A percentile compares a stretch with the other conserved stretches of the same genome.
phyloP scores from a whole-genome alignment of 1,140 invertebrate genomes.

The Dendrolimus punctatus region DNA sequence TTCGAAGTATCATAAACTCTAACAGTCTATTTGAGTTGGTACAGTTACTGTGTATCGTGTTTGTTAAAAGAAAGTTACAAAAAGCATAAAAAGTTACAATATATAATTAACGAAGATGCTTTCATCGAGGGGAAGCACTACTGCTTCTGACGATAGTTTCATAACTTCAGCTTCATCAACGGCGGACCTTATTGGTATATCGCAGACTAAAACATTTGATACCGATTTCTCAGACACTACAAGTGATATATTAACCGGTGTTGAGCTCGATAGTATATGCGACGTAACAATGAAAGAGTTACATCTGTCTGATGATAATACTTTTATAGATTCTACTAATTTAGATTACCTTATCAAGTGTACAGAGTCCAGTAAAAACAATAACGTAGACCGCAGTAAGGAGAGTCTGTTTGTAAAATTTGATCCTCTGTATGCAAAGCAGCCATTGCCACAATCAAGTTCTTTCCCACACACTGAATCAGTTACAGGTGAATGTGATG shows the following conservation, averaged over 20 bases:
- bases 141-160: conserved; percentile 41
- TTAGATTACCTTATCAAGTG: conserved; percentile 56
- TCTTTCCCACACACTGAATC: conserved; percentile 21
- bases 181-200: conserved; percentile 48
- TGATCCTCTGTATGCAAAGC: conserved; percentile 72
- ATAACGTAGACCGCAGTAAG: conserved; percentile 56
- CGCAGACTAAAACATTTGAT: conserved; percentile 33
- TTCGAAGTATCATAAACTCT: too few relatives aligned
- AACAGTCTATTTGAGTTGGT: too few relatives aligned
- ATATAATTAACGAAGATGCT: conserved; percentile 19
- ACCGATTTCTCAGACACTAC: conserved; percentile 31
- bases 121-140: conserved; percentile 26
- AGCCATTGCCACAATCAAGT: conserved; percentile 23
- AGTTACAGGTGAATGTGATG: conserved; percentile 38
- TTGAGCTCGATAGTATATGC: conserved; percentile 49
- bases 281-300: conserved; percentile 59
- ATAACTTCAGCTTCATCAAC: conserved; percentile 45
- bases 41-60: too few relatives aligned
- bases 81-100: conserved; percentile 28
- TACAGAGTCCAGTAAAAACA: conserved; percentile 43
- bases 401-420: conserved; percentile 76
- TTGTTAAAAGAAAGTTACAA: conserved; percentile 10
- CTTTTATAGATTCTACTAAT: conserved; percentile 47
- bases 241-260: conserved; percentile 48
- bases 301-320: conserved; percentile 36